Percentiles rank a stretch among this genome's conserved stretches.
Evolutionary conservation across 2,113 vertebrate genomes (phyloP).

Genomic region (Uropsilus gracilis): DNA sequence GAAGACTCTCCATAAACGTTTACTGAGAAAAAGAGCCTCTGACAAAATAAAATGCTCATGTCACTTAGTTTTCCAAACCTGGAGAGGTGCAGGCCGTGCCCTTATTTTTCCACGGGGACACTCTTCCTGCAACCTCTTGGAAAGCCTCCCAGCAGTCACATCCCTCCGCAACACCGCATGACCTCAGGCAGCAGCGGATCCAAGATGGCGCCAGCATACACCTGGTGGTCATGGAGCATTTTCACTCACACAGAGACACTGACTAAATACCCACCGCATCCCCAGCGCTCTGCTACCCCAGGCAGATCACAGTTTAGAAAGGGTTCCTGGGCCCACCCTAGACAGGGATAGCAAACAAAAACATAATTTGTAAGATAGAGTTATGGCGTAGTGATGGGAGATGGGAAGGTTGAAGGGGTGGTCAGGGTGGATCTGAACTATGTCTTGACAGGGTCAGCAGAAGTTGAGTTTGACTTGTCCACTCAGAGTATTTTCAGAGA

Average conservation of each 20-base stretch:
- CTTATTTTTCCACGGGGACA: background rate
- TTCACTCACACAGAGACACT: slow-evolving; percentile 2
- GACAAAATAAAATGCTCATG: background rate
- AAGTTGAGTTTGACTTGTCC: slow-evolving; percentile 26
- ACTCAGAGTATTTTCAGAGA: slow-evolving; percentile 2
- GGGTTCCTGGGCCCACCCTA: background rate
- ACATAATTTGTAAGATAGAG: background rate
- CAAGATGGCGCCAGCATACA: background rate
- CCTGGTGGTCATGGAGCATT: background rate
- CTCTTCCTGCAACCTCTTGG: background rate
- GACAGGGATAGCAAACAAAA: background rate
- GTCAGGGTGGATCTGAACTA: background rate
- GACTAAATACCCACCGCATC: background rate
- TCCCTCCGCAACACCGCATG: background rate
- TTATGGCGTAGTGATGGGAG: background rate
- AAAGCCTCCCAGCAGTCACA: background rate
- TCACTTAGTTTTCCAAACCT: background rate
- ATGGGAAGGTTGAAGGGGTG: background rate
- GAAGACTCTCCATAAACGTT: background rate
- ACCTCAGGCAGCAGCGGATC: background rate
- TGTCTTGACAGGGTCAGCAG: background rate
- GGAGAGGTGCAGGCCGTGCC: background rate
- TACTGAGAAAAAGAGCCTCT: background rate
- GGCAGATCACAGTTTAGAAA: background rate
- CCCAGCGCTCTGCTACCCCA: background rate